Evolutionary conservation across 2,113 vertebrate genomes (phyloP), one percentile per base, ranked within the genome.

Genomic region (Micronycteris hirsuta): DNA sequence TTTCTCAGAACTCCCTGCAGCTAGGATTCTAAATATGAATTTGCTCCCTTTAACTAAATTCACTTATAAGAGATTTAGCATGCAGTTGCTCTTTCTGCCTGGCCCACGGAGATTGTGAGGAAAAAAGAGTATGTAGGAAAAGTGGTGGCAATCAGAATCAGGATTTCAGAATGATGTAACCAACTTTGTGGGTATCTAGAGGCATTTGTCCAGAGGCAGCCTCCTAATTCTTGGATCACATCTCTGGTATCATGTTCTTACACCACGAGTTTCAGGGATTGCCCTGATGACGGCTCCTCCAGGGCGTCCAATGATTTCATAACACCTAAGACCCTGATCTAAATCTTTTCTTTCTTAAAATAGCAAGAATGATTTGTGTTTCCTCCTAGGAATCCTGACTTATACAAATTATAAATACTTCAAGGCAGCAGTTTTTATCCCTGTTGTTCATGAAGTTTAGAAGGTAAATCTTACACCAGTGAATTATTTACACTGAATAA

Each of bases 311-410:
- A 13, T 77, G 45, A 91, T 94, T 95, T 89, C 28, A 1, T 80
- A 89, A 78, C 61, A 65, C 49, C n/a, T 47, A 81, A 63, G 45
- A 47, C 43, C 80, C n/a, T 76, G 80, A 92, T 89, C 93, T 95
- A 96, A 85, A 87, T 81, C 56, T 85, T 52, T 26, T 38, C 85
- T 91, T 91, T 78, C 61, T 93, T 93, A 96, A 93, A 93, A 93
- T 94, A 96, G 58, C 83, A 86, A 71, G 58, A 94, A 73, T 97
- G 81, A 97, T 97, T 96, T 97, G 71, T 96, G 76, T 93, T 97
- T 87, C 52, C 24, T 93, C 38, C 58, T 92, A 94, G 58, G 52
- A 93, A 92, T 95, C 45, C 88, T 94, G 94, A 96, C 92, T 96
- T 96, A 73, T 0, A 92, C 49, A 91, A 88, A 58, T 92, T 96